A percentile compares a stretch with the other conserved stretches of the same genome.
Conservation (phyloP, 2,888 invertebrate species). For the Sinohyriopsis cumingii region DNA sequence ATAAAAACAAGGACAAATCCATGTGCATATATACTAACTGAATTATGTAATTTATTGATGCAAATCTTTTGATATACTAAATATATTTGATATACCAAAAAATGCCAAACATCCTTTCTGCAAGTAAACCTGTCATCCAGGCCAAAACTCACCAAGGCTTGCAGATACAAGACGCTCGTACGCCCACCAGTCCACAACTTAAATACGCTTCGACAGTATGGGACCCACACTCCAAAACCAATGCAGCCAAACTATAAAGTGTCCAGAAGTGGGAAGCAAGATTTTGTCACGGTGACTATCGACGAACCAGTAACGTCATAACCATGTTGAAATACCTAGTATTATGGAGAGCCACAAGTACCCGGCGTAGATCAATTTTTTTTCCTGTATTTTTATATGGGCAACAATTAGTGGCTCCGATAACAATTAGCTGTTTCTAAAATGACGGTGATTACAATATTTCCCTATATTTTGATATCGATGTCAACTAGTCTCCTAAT, state of each 20-base stretch:
- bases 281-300: slow-evolving; percentile 15
- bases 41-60: too few species aligned
- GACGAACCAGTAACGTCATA: slow-evolving; percentile 18
- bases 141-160: slow-evolving; percentile 16
- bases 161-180: slow-evolving; percentile 19
- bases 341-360: too few species aligned
- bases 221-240: slow-evolving; percentile 16
- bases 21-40: too few species aligned
- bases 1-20: too few species aligned
- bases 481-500: too few species aligned
- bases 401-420: too few species aligned
- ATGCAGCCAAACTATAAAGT: slow-evolving; percentile 13
- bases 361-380: too few species aligned
- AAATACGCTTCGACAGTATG: slow-evolving; percentile 24
- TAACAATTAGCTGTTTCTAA: too few species aligned
- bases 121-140: slow-evolving; percentile 14
- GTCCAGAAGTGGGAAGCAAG: slow-evolving; percentile 24
- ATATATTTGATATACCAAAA: slow-evolving; percentile 6
- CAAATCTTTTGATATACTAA: too few species aligned
- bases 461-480: too few species aligned
- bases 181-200: slow-evolving; percentile 10
- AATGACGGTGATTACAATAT: too few species aligned
- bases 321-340: slow-evolving; percentile 20
- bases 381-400: too few species aligned
- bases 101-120: slow-evolving; percentile 22